These are phyloP conservation scores for Mixornis gularis DNA, from an alignment of 2,113 vertebrate genomes.

Conservation along the genomic window DNA sequence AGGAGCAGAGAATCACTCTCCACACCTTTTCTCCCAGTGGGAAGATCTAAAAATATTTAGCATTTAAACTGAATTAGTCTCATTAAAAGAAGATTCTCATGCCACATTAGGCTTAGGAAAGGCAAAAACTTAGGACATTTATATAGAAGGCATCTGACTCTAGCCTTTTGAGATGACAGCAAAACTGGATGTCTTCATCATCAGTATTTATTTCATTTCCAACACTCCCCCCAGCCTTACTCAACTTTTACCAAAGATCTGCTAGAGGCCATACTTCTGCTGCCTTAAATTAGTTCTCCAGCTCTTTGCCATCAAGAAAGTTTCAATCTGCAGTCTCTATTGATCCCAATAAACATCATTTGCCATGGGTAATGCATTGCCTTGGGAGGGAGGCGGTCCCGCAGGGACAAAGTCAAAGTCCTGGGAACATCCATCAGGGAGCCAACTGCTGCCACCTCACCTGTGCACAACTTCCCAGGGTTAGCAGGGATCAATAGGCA, in stretches of 20 bases:
- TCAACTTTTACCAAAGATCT: background rate
- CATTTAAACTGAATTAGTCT: background rate
- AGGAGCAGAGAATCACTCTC: background rate
- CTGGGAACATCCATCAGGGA: background rate
- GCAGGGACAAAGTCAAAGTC: background rate
- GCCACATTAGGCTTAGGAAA: background rate
- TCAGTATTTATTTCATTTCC: background rate
- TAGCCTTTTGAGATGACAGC: background rate
- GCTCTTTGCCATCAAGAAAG: background rate
- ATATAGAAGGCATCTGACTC: background rate
- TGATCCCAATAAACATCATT: background rate
- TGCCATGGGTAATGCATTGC: background rate
- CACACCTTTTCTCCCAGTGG: fast-evolving
- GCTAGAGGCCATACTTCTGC: background rate
- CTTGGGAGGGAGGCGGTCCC: fast-evolving
- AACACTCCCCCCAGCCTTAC: background rate
- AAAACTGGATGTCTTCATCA: background rate
- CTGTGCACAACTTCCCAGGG: background rate
- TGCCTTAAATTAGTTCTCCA: background rate
- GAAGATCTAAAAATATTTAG: background rate
- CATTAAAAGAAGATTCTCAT: background rate
- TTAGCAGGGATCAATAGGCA: background rate
- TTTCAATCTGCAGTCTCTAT: background rate
- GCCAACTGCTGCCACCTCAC: background rate
- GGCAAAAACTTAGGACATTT: background rate